Evolutionary conservation across 2,888 invertebrate genomes (phyloP).

Genomic region (Kuschelorhynchus macadamiae): DNA sequence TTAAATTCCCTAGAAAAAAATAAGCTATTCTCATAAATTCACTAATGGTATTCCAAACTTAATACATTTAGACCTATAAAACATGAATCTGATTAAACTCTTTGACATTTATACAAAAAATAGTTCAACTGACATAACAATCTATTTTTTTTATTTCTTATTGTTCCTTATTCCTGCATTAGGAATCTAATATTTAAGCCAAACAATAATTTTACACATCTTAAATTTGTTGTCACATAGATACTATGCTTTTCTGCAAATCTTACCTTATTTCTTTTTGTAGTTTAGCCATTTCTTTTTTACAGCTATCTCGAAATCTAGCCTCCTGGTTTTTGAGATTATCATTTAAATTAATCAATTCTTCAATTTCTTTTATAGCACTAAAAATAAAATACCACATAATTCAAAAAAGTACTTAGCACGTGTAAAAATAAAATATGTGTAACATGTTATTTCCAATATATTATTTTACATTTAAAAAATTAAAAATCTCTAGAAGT

Average conservation of each 20-base stretch:
- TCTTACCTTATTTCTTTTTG: conserved; percentile 66
- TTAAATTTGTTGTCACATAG: no score
- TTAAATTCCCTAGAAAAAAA: conserved; percentile 43
- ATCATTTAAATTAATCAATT: conserved; percentile 79
- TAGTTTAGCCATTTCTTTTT: conserved; percentile 74
- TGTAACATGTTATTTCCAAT: no score
- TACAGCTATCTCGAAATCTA: conserved; percentile 82
- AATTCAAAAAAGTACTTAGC: neutral
- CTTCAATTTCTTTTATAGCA: conserved; percentile 70
- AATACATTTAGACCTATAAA: no score
- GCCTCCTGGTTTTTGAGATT: conserved; percentile 80
- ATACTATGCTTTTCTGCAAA: conserved; percentile 35
- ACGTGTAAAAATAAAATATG: conserved; percentile 19
- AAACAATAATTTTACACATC: no score
- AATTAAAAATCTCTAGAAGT: no score
- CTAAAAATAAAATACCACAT: conserved; percentile 49
- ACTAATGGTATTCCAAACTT: neutral
- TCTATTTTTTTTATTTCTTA: no score
- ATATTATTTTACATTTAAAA: no score
- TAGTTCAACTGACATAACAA: no score
- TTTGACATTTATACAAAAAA: no score
- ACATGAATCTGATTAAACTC: no score
- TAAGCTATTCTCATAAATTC: neutral
- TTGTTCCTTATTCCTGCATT: no score
- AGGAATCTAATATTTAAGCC: no score